These are phyloP conservation scores for Mythimna impura DNA, from an alignment of 2,888 invertebrate species.

Conservation along the genomic window DNA sequence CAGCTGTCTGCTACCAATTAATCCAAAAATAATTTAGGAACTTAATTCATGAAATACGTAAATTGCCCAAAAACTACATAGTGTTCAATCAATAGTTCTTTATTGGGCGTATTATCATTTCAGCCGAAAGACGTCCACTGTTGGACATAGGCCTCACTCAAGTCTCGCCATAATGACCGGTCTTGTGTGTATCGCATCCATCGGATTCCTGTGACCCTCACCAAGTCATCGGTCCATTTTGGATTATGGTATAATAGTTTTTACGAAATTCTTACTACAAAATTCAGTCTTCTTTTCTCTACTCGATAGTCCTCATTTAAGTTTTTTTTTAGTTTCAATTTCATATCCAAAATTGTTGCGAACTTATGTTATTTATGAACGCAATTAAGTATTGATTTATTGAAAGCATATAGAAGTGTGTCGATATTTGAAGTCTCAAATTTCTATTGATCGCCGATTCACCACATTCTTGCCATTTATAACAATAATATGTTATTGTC, in stretches of 20 bases:
- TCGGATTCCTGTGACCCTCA: too few relatives aligned
- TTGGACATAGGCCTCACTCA: too few relatives aligned
- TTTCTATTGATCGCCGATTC: constrained; percentile 49
- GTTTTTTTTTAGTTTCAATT: too few relatives aligned
- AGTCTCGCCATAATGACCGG: too few relatives aligned
- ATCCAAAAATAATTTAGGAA: neutral
- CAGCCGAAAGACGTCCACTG: too few relatives aligned
- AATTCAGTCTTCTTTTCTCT: neutral
- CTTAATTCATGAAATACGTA: neutral
- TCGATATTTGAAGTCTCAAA: constrained; percentile 35
- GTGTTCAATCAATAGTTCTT: too few relatives aligned
- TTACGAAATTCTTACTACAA: neutral
- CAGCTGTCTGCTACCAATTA: neutral
- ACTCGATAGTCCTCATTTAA: too few relatives aligned
- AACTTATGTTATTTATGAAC: neutral
- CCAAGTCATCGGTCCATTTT: too few relatives aligned
- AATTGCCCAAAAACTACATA: too few relatives aligned
- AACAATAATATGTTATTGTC: constrained; percentile 35
- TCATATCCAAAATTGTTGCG: neutral
- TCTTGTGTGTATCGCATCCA: too few relatives aligned
- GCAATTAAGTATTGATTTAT: constrained; percentile 11
- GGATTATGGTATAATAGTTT: neutral
- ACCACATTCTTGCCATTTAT: constrained; percentile 22
- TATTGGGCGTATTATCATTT: too few relatives aligned
- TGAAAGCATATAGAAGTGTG: constrained; percentile 1